Conservation (phyloP, 2,888 invertebrate species). For the Platycheirus rosarum region DNA sequence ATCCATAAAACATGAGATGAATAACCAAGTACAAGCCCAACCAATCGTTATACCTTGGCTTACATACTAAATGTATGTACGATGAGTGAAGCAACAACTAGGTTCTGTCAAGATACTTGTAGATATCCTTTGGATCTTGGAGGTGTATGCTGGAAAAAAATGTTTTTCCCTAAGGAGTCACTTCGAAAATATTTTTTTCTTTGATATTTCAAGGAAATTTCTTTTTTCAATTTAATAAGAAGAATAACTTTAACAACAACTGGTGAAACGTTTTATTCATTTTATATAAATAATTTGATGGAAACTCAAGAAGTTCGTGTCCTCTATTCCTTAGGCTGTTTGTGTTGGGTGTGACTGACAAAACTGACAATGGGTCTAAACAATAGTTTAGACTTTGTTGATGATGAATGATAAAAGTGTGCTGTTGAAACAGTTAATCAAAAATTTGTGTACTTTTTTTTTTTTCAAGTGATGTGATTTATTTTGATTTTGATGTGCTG, state of each 20-base stretch:
- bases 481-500: too few relatives aligned
- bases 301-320: constrained; percentile 7
- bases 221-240: constrained; percentile 13
- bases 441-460: too few relatives aligned
- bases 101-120: background rate
- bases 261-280: constrained; percentile 26
- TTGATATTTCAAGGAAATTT: constrained; percentile 16
- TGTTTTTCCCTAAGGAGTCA: constrained; percentile 22
- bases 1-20: constrained; percentile 66
- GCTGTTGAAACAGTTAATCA: too few relatives aligned
- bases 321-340: background rate
- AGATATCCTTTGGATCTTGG: background rate
- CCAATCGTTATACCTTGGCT: constrained; percentile 9
- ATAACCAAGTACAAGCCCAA: constrained; percentile 52
- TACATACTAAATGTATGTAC: background rate
- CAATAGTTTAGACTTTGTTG: background rate
- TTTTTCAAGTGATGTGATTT: too few relatives aligned
- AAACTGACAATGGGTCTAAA: too few relatives aligned
- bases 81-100: constrained; percentile 9
- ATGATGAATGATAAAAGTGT: background rate
- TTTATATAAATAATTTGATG: constrained; percentile 39
- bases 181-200: constrained; percentile 20
- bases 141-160: background rate
- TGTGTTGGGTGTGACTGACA: background rate
- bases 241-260: constrained; percentile 13